phyloP scores from a whole-genome alignment of 1,140 invertebrate genomes.

The Macrocentrus cingulum region DNA sequence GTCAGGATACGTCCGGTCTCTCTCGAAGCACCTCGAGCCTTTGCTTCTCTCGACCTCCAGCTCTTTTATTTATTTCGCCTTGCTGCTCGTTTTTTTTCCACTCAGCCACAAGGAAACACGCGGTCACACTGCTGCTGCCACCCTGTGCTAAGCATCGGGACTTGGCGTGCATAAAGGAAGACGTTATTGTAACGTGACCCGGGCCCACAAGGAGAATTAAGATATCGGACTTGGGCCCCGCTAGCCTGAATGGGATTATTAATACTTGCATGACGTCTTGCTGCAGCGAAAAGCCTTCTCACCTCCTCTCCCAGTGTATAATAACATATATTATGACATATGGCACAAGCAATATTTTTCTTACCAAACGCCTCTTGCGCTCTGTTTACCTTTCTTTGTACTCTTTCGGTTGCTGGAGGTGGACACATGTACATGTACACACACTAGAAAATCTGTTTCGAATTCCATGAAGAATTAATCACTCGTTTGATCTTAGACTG shows the following conservation, averaged over 20 bases:
- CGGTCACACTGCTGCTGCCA: slow-evolving; percentile 10
- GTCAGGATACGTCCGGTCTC: slow-evolving; percentile 46
- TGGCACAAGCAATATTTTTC: too few relatives aligned
- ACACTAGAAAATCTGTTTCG: too few relatives aligned
- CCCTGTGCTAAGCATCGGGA: slow-evolving; percentile 4
- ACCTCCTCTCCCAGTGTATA: not conserved
- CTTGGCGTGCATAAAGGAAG: slow-evolving; percentile 36
- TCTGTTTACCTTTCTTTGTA: too few relatives aligned
- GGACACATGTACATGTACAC: slow-evolving; percentile 8
- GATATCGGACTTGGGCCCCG: slow-evolving; percentile 41
- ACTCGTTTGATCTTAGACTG: slow-evolving; percentile 31
- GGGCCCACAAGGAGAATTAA: slow-evolving; percentile 43
- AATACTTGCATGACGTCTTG: slow-evolving; percentile 29
- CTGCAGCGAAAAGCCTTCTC: slow-evolving; percentile 9
- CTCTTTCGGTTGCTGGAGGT: too few relatives aligned
- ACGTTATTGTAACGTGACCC: slow-evolving; percentile 49
- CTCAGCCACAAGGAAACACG: slow-evolving; percentile 1
- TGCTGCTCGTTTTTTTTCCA: slow-evolving; percentile 14
- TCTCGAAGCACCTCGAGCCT: slow-evolving; percentile 29
- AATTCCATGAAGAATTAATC: slow-evolving; percentile 32
- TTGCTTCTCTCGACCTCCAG: slow-evolving; percentile 13
- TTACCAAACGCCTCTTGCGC: too few relatives aligned
- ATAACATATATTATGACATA: too few relatives aligned
- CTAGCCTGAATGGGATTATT: slow-evolving; percentile 40
- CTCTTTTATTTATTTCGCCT: slow-evolving; percentile 17